Conservation (phyloP, 64 coral and sea anemone species). For the Stichodactyla mertensii region DNA sequence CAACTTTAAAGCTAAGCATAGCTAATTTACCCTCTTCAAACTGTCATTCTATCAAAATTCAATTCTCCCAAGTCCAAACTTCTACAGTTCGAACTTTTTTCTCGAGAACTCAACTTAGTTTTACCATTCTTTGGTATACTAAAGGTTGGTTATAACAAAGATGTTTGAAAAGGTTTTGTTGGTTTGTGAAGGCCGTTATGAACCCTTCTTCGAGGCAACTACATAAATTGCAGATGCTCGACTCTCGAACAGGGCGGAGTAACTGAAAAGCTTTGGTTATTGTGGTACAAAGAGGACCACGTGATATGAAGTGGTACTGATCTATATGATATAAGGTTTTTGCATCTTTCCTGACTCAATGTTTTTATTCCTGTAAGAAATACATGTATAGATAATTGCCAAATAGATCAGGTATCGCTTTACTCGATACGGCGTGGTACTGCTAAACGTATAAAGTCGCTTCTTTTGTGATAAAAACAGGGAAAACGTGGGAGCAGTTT, state of each 20-base stretch:
- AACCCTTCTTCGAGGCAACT: background rate
- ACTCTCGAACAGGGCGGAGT: conserved; percentile 3
- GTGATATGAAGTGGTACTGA: conserved; percentile 5
- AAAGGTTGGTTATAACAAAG: background rate
- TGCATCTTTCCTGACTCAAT: background rate
- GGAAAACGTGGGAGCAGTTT: background rate
- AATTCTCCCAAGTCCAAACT: background rate
- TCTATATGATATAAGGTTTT: conserved; percentile 7
- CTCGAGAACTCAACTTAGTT: background rate
- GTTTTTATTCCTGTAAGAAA: background rate
- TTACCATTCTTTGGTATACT: background rate
- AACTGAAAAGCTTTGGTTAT: conserved; percentile 12
- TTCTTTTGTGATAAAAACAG: background rate
- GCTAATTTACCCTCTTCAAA: background rate
- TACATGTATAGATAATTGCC: background rate
- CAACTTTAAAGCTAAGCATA: background rate
- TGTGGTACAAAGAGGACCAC: background rate
- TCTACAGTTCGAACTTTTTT: background rate
- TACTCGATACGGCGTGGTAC: background rate
- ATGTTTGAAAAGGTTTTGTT: background rate
- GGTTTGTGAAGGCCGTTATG: background rate
- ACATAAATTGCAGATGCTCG: background rate
- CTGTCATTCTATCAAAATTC: background rate
- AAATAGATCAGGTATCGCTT: background rate
- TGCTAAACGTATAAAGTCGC: background rate